phyloP scores from a whole-genome alignment of 2,797 vertebrate genomes.

The Clarias laeviceps region DNA sequence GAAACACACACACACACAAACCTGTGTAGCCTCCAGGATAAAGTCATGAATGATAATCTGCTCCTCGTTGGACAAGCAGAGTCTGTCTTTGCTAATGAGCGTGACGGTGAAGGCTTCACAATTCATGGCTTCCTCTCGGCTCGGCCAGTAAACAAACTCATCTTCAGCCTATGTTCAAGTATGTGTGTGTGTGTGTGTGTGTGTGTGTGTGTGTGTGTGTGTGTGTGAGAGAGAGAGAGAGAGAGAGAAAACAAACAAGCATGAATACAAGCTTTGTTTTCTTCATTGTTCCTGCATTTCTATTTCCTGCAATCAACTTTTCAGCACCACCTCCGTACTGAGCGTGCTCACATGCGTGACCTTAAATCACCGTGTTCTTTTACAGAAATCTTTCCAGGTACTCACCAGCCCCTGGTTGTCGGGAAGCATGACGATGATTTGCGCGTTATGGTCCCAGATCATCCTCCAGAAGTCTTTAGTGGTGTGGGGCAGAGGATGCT shows the following conservation, averaged over 20 bases:
- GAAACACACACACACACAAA: constrained; percentile 49
- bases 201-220: not conserved
- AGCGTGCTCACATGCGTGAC: not conserved
- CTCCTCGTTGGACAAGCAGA: constrained; percentile 92
- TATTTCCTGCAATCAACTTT: not conserved
- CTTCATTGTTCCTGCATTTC: constrained; percentile 1
- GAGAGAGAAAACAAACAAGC: not conserved
- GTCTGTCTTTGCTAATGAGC: constrained; percentile 91
- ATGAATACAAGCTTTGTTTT: not conserved
- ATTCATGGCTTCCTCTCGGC: constrained; percentile 93
- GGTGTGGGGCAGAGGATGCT: constrained; percentile 94
- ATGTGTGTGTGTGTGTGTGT: not conserved
- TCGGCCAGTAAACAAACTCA: constrained; percentile 95
- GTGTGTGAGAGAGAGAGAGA: not conserved
- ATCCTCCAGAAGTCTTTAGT: constrained; percentile 97
- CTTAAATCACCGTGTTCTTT: not conserved
- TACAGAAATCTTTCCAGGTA: constrained; percentile 21
- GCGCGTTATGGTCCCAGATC: constrained; percentile 96
- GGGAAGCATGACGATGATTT: constrained; percentile 94
- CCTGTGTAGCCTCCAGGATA: constrained; percentile 95
- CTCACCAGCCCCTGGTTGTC: constrained; percentile 90
- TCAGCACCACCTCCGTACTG: not conserved
- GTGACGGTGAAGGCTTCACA: constrained; percentile 94
- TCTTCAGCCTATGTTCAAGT: constrained; percentile 83
- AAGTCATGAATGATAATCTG: constrained; percentile 95